Evolutionary conservation across 2,888 invertebrate species (phyloP), one percentile per base, ranked within the genome.

Genomic region (Pristionchus mayeri): DNA sequence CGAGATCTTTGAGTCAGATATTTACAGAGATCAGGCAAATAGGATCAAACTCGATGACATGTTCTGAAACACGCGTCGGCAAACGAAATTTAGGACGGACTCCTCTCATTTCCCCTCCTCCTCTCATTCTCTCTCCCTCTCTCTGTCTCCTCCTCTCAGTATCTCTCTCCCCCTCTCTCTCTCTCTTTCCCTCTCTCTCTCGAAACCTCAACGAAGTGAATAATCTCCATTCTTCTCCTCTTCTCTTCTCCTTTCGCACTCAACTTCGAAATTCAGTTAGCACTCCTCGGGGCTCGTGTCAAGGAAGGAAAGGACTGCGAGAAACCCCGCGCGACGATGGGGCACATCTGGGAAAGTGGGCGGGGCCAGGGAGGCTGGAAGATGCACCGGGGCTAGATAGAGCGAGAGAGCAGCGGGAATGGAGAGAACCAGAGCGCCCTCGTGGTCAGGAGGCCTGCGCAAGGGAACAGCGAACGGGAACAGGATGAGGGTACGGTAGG

Each of bases 221-320:
- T 78, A 78, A 78, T 78, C 76, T 78, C 52, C 76, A 78, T 78
- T 78, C 50, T 78, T 78, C 76, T 76, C 48, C 6, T n/a, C 48
- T n/a, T 37, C 18, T 50, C 24, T 16, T 48, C 76, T 4, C 76
- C 40, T 50, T n/a, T n/a, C n/a, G n/a, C n/a, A 6, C 76, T 48
- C 50, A 27, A 78, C 76, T 78, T 50, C 21, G 50, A 27, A 78
- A 78, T 78, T 50, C 76, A 78, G 48, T 50, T 34, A 50, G 44
- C 76, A 24, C n/a, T n/a, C 40, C 40, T 18, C 40, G 27, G 76
- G 16, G 3, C 37, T 27, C 24, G 48, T 48, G 50, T 50, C 76
- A 78, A 78, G 50, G 27, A 30, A 50, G 50, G 48, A 6, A 30
- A 27, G 48, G 21, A 37, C 4, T 9, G 40, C 18, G 67, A 37